A percentile compares a stretch with the other conserved stretches of the same genome.
phyloP scores from a whole-genome alignment of 2,888 invertebrate species.

The Volucella zonaria region DNA sequence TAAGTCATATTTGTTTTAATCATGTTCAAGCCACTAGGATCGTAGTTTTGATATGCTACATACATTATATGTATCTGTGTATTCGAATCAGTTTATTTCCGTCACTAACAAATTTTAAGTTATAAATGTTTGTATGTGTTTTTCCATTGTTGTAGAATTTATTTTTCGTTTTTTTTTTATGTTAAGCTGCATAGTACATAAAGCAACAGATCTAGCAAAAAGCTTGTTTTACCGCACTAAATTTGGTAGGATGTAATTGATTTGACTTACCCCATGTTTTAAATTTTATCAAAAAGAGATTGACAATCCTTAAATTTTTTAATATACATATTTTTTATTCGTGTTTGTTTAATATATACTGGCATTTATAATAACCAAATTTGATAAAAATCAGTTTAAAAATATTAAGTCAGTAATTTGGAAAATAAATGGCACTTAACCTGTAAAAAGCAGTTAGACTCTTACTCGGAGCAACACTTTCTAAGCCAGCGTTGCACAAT shows the following conservation, averaged over 20 bases:
- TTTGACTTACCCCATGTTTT: slow-evolving; percentile 60
- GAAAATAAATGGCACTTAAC: too few relatives aligned
- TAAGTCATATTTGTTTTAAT: too few relatives aligned
- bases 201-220: slow-evolving; percentile 72
- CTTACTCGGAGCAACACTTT: too few relatives aligned
- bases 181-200: slow-evolving; percentile 68
- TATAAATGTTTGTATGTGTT: slow-evolving; percentile 1
- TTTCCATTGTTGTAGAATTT: slow-evolving; percentile 37
- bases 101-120: slow-evolving; percentile 1
- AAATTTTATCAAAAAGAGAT: slow-evolving; percentile 9
- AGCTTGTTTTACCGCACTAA: slow-evolving; percentile 40
- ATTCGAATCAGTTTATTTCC: neutral
- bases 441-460: too few relatives aligned
- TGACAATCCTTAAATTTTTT: slow-evolving; percentile 14
- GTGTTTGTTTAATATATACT: neutral
- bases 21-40: too few relatives aligned
- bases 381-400: neutral
- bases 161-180: slow-evolving; percentile 16
- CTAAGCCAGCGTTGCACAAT: too few relatives aligned
- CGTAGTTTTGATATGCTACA: too few relatives aligned
- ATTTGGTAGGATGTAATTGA: slow-evolving; percentile 33
- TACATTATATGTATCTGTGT: neutral
- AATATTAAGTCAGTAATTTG: neutral
- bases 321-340: neutral
- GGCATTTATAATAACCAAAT: slow-evolving; percentile 16